A percentile compares a stretch with the other conserved stretches of the same genome.
Evolutionary conservation across 2,113 vertebrate genomes (phyloP).

Genomic region (Coturnix japonica): DNA sequence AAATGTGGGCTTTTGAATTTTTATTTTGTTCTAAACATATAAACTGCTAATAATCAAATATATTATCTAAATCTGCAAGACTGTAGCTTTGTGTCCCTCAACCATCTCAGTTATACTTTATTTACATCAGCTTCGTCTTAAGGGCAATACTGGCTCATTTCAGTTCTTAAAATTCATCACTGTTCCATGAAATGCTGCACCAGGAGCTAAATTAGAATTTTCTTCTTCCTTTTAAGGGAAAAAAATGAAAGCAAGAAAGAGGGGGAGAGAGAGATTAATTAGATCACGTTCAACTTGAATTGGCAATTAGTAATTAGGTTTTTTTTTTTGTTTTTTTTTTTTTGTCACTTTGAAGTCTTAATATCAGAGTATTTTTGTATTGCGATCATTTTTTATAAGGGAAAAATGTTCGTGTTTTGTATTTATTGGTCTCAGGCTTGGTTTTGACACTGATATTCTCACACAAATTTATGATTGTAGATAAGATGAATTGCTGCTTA

Average conservation of each 20-base stretch:
- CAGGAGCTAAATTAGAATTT: neutral
- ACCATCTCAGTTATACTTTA: neutral
- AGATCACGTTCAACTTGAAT: neutral
- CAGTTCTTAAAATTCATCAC: neutral
- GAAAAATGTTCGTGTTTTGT: neutral
- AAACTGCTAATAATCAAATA: neutral
- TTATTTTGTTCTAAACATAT: neutral
- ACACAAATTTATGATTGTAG: neutral
- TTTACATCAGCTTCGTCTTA: neutral
- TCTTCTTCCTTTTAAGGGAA: neutral
- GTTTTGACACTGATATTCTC: neutral
- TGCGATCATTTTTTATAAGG: neutral
- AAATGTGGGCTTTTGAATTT: neutral
- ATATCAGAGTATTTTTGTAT: neutral
- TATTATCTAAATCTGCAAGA: neutral
- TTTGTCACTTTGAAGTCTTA: neutral
- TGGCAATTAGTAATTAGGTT: neutral
- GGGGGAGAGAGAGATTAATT: neutral
- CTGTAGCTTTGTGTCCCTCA: neutral
- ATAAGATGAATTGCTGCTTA: neutral
- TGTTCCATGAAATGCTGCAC: neutral
- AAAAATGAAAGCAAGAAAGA: neutral
- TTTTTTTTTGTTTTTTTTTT: neutral
- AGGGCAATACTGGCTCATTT: slow-evolving; percentile 3
- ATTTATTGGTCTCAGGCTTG: neutral